Evolutionary conservation across 2,888 invertebrate species (phyloP).

Genomic region (Anthrax anthrax): DNA sequence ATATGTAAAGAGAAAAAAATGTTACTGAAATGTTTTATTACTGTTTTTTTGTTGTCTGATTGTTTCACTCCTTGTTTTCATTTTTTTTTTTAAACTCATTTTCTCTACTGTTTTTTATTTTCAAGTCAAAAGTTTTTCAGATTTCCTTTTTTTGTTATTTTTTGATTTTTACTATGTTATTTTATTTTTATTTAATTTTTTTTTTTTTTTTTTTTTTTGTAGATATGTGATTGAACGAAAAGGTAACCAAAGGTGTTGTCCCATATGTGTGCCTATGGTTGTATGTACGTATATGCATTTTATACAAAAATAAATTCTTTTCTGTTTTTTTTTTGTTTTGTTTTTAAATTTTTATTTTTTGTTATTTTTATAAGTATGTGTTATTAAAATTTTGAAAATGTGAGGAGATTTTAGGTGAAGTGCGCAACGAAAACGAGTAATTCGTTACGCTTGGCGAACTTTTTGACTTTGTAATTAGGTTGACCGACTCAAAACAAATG

Average conservation of each 20-base stretch:
- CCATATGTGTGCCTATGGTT: not conserved
- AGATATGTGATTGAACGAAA: not conserved
- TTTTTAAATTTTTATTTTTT: not conserved
- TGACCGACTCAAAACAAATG: constrained; percentile 2
- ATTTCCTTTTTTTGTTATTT: not conserved
- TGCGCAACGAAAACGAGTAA: constrained; percentile 7
- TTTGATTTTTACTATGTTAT: not conserved
- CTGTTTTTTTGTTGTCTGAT: not conserved
- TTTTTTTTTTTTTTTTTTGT: not conserved
- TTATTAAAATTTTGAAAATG: too few relatives aligned
- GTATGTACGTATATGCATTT: too few relatives aligned
- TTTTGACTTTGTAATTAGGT: constrained; percentile 13
- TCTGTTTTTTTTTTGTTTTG: not conserved
- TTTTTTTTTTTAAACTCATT: not conserved
- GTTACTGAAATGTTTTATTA: not conserved
- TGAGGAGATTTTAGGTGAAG: not conserved
- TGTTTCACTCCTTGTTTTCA: not conserved
- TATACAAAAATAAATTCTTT: too few relatives aligned
- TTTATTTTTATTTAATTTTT: not conserved
- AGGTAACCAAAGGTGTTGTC: not conserved
- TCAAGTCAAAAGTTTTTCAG: not conserved
- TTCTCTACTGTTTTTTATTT: not conserved
- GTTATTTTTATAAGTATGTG: too few relatives aligned
- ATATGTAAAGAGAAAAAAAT: too few relatives aligned
- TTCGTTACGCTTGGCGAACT: constrained; percentile 13